Percentiles rank a stretch among this genome's conserved stretches.
These are phyloP conservation scores for Cottus gobio DNA, from an alignment of 2,113 vertebrate species.

Conservation along the genomic window DNA sequence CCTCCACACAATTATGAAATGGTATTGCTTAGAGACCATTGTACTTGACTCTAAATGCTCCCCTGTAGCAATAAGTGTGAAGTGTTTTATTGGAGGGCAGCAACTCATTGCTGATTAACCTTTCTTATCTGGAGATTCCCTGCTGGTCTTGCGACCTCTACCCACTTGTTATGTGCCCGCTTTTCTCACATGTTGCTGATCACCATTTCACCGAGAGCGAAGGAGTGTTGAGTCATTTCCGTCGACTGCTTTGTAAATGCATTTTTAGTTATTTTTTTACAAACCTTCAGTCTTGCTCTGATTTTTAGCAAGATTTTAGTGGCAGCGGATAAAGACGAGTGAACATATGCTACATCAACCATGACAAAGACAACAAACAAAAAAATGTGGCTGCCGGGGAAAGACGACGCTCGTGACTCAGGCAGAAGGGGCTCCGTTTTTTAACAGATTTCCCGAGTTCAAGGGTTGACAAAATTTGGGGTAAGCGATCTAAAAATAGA, in stretches of 20 bases:
- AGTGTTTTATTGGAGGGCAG: background rate
- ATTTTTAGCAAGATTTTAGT: slow-evolving; percentile 10
- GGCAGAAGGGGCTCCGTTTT: slow-evolving; percentile 34
- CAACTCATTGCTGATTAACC: slow-evolving; percentile 11
- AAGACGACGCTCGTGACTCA: slow-evolving; percentile 21
- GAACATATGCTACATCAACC: slow-evolving; percentile 56
- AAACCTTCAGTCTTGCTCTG: slow-evolving; percentile 8
- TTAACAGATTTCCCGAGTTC: slow-evolving; percentile 32
- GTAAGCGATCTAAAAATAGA: slow-evolving; percentile 61
- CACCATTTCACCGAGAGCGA: background rate
- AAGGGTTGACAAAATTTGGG: slow-evolving; percentile 41
- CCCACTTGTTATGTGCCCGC: background rate
- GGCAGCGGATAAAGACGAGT: slow-evolving; percentile 33
- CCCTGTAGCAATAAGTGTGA: background rate
- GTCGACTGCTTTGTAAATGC: background rate
- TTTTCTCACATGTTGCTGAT: background rate
- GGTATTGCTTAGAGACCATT: background rate
- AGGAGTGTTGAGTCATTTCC: background rate
- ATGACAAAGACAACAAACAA: slow-evolving; percentile 41
- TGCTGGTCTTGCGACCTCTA: background rate
- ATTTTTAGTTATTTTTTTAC: slow-evolving; percentile 6
- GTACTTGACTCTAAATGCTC: background rate
- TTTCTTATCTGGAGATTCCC: slow-evolving; percentile 3
- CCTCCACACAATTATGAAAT: background rate
- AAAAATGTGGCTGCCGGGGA: slow-evolving; percentile 17